Evolutionary conservation across 2,888 invertebrate species (phyloP).

Genomic region (Dysmachus trigonus): DNA sequence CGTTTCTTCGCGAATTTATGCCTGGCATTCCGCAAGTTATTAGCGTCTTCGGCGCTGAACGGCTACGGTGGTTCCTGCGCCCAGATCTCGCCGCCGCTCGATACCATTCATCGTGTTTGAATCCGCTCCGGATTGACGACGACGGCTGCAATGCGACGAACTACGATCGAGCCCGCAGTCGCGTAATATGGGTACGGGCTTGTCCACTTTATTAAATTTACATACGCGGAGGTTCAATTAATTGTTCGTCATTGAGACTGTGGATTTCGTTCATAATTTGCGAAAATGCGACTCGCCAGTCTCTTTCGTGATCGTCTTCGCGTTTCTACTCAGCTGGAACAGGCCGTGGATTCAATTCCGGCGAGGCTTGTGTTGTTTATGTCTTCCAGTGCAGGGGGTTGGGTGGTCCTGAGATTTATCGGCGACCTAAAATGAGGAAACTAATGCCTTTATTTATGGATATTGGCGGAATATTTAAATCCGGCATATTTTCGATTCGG

Average conservation of each 20-base stretch:
- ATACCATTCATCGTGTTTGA: background rate
- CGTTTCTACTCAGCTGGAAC: background rate
- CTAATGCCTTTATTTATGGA: constrained; percentile 47
- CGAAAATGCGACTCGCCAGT: background rate
- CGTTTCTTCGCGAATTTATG: constrained; percentile 28
- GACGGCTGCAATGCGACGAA: background rate
- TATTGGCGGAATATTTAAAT: constrained; percentile 47
- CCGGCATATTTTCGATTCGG: constrained; percentile 42
- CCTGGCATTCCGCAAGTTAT: constrained; percentile 1
- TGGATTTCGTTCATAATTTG: constrained; percentile 15
- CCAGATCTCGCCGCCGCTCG: background rate
- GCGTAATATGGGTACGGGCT: constrained; percentile 14
- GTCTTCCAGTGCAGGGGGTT: constrained; percentile 15
- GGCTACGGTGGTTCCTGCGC: background rate
- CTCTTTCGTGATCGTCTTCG: background rate
- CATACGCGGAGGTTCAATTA: background rate
- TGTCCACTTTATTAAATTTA: constrained; percentile 19
- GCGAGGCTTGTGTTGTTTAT: background rate
- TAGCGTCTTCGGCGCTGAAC: constrained; percentile 18
- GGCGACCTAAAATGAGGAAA: constrained; percentile 34
- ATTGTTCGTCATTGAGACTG: constrained; percentile 26
- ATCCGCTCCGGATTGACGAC: background rate
- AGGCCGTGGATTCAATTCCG: background rate
- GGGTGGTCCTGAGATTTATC: constrained; percentile 34
- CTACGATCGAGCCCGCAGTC: background rate